Evolutionary conservation across 2,888 invertebrate species (phyloP).

Genomic region (Ornithoptera alexandrae): DNA sequence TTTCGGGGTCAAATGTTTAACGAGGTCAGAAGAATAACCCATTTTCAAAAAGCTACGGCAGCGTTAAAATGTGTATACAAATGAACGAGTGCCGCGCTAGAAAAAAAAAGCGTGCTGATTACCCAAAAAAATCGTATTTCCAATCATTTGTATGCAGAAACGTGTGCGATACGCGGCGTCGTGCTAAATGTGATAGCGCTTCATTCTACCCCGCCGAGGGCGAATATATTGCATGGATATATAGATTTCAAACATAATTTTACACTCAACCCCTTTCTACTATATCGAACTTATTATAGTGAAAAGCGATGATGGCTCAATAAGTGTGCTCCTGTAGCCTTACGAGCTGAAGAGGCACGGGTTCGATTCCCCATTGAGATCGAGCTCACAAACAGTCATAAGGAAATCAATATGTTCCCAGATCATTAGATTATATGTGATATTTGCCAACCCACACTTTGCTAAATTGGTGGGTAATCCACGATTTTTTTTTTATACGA

Average conservation of each 20-base stretch:
- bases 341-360: too few species aligned
- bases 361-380: too few species aligned
- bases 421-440: too few species aligned
- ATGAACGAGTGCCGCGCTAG: not conserved
- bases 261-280: not conserved
- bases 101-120: conserved; percentile 9
- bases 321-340: too few species aligned
- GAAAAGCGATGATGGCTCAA: not conserved
- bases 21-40: conserved; percentile 18
- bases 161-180: not conserved
- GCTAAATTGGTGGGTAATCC: too few species aligned
- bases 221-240: not conserved
- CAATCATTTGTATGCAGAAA: conserved; percentile 1
- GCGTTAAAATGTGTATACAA: conserved; percentile 15
- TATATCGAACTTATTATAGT: not conserved
- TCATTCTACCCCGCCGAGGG: not conserved
- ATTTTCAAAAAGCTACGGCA: conserved; percentile 15
- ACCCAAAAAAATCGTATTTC: conserved; percentile 7
- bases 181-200: not conserved
- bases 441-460: too few species aligned
- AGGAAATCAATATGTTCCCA: too few species aligned
- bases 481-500: too few species aligned
- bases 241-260: not conserved
- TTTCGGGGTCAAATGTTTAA: conserved; percentile 21
- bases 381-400: too few species aligned